Evolutionary conservation across 2,888 invertebrate genomes (phyloP), one percentile per base, ranked within the genome.

Genomic region (Platycheirus albimanus): DNA sequence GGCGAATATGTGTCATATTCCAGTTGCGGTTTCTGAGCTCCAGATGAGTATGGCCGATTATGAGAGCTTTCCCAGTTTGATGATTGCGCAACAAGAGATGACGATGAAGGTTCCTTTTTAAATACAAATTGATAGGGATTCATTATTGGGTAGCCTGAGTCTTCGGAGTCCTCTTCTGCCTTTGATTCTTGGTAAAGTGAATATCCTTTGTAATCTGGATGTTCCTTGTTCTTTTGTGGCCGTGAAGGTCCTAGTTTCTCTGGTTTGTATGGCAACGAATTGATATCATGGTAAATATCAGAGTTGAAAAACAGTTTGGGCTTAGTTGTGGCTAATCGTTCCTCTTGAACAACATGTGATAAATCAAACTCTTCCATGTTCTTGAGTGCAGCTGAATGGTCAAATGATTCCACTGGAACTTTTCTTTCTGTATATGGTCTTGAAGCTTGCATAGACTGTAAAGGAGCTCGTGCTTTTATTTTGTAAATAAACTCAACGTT

Each of bases 401-500:
- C 91, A 52, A 91, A 90, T n/a, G 88, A 87, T 3, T 88, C 88
- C 2, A 86, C 71, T 11, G 79, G 74, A 10, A 70, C 71, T 52
- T 89, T 90, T 0, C 87, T n/a, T n/a, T n/a, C 45, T 0, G 89
- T 87, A 19, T 89, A 89, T 0, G 90, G 89, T 43, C 90, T 89
- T 8, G 89, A 87, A 0, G 89, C 86, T 2, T 89, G 89, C 85
- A 89, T 90, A 2, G 90, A 89, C 19, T 90, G 90, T 3, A 89
- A 85, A 0, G 90, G 90, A 2, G 89, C 88, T 3, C 89, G 87
- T 0, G 89, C 89, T 76, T 89, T 89, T 33, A 90, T 89, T 83
- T 90, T 91, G 49, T 90, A 90, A 28, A 90, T 89, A 72, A 90
- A 90, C 70, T 90, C 91, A 3, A 90, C 89, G 69, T 90, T 90